phyloP scores from a whole-genome alignment of 2,797 vertebrate genomes.

The Agapornis canus region DNA sequence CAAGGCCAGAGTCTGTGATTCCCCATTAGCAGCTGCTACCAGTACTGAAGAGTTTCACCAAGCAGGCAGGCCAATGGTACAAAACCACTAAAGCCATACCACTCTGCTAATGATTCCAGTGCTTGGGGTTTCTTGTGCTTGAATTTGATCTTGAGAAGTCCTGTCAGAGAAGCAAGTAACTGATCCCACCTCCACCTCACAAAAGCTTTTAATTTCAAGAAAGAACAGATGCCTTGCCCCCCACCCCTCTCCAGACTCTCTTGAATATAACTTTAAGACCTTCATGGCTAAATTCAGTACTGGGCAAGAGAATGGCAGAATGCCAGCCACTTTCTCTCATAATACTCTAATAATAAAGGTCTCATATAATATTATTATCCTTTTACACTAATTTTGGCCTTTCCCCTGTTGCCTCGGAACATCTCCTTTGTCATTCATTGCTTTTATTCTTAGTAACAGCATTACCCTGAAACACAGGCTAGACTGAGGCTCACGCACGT shows the following conservation, averaged over 20 bases:
- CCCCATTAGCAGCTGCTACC: not conserved
- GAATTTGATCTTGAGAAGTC: not conserved
- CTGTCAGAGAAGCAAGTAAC: not conserved
- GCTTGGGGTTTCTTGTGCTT: not conserved
- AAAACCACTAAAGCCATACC: not conserved
- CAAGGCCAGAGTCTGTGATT: not conserved
- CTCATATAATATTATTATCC: not conserved
- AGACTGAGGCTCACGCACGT: not conserved
- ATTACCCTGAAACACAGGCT: not conserved
- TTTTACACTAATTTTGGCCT: not conserved
- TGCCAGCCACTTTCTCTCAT: not conserved
- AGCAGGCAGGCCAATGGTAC: not conserved
- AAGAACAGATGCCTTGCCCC: not conserved
- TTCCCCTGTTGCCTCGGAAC: not conserved
- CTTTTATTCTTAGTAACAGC: not conserved
- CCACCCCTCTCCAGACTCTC: not conserved
- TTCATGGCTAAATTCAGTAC: not conserved
- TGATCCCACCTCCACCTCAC: not conserved
- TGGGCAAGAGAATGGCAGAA: not conserved
- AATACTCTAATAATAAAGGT: not conserved
- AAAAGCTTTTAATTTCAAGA: slow-evolving; percentile 1
- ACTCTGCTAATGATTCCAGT: not conserved
- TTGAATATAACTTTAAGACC: not conserved
- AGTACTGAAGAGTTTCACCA: not conserved
- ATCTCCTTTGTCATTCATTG: not conserved